A percentile compares a stretch with the other conserved stretches of the same genome.
Evolutionary conservation across 2,888 invertebrate species (phyloP).

Genomic region (Cerastoderma edule): DNA sequence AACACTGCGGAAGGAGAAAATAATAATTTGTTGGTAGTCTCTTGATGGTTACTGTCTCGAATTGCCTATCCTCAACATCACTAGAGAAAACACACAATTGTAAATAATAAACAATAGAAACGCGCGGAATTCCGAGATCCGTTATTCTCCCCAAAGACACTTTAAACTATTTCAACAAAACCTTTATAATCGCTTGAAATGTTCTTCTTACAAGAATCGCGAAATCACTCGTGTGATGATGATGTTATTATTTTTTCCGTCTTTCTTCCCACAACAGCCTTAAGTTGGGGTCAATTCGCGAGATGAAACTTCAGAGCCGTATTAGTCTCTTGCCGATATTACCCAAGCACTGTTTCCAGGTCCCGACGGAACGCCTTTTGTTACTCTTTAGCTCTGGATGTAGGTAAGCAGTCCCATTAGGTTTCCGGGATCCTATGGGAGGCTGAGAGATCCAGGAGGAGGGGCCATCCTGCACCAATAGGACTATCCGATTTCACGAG

Average conservation of each 20-base stretch:
- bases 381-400: constrained; percentile 75
- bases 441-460: constrained; percentile 57
- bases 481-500: constrained; percentile 57
- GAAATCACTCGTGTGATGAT: constrained; percentile 33
- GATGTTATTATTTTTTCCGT: too few species aligned
- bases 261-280: constrained; percentile 41
- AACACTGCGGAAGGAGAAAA: not conserved
- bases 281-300: constrained; percentile 57
- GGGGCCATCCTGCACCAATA: constrained; percentile 55
- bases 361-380: constrained; percentile 81
- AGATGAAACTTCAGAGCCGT: constrained; percentile 44
- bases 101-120: constrained; percentile 11
- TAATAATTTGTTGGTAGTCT: too few species aligned
- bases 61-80: too few species aligned
- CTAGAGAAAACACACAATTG: not conserved
- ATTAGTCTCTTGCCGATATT: constrained; percentile 66
- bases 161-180: constrained; percentile 64
- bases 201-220: constrained; percentile 41
- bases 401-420: constrained; percentile 70
- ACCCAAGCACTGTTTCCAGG: constrained; percentile 70
- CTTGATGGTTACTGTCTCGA: too few species aligned
- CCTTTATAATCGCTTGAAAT: constrained; percentile 59
- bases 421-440: constrained; percentile 69
- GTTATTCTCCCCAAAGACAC: constrained; percentile 51
- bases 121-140: constrained; percentile 10